These are phyloP conservation scores for Chaenogobius annularis DNA, from an alignment of 2,113 vertebrate genomes.

Conservation along the genomic window DNA sequence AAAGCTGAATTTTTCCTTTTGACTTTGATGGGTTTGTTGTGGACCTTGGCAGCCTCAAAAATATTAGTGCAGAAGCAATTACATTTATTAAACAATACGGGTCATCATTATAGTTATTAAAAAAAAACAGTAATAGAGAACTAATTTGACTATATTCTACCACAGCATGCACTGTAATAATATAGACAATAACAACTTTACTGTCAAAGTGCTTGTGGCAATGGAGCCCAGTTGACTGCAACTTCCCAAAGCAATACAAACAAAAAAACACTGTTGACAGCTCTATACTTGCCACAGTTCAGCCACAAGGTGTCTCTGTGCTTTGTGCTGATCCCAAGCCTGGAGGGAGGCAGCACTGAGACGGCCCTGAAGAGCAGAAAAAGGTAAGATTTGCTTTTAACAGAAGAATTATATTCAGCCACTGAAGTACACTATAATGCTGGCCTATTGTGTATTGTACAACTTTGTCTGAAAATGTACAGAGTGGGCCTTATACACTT, in stretches of 20 bases:
- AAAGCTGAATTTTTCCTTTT: not conserved
- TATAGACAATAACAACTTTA: not conserved
- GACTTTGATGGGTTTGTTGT: not conserved
- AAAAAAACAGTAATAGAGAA: too few species aligned
- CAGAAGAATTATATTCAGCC: not conserved
- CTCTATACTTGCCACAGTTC: not conserved
- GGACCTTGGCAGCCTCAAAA: not conserved
- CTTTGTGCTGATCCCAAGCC: not conserved
- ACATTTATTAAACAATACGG: not conserved
- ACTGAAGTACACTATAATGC: slow-evolving; percentile 6
- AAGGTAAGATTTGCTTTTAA: not conserved
- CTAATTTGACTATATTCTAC: not conserved
- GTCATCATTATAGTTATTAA: too few species aligned
- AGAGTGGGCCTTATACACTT: slow-evolving; percentile 76
- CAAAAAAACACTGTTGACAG: not conserved
- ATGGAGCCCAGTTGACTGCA: not conserved
- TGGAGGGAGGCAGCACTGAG: not conserved
- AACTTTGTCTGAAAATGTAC: slow-evolving; percentile 47
- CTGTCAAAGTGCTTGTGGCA: slow-evolving; percentile 1
- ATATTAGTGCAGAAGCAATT: not conserved
- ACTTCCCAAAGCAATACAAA: not conserved
- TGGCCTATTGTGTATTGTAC: slow-evolving; percentile 27
- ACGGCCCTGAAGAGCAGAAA: not conserved
- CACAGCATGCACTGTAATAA: not conserved
- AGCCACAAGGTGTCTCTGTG: not conserved